phyloP scores from a whole-genome alignment of 2,113 vertebrate species.

The Gallinago paraguaiae region DNA sequence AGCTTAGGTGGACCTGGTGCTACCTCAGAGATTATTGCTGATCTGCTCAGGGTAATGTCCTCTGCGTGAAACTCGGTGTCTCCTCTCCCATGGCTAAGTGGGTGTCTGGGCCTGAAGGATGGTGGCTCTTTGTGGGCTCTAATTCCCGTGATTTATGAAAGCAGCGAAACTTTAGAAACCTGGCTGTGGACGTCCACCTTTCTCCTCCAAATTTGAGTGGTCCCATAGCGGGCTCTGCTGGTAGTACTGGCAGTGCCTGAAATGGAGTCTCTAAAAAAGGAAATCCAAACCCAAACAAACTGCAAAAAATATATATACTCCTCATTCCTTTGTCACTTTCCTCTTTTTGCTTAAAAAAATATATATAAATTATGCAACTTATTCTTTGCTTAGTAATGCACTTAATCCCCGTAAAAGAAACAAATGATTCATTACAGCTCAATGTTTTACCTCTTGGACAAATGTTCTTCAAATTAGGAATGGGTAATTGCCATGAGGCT shows the following conservation, averaged over 20 bases:
- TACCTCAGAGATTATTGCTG: not conserved
- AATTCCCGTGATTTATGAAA: not conserved
- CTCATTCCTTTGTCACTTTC: conserved; percentile 22
- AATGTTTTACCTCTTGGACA: conserved; percentile 52
- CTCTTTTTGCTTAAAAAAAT: not conserved
- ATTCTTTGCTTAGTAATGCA: conserved; percentile 44
- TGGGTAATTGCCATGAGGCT: conserved; percentile 70
- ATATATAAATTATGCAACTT: conserved; percentile 34
- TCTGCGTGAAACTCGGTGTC: fast-evolving
- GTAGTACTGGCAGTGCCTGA: conserved; percentile 25
- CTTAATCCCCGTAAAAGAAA: conserved; percentile 71
- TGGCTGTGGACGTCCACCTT: conserved; percentile 23
- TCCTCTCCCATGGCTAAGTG: not conserved
- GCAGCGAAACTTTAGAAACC: not conserved
- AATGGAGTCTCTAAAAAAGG: not conserved
- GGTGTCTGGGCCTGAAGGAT: not conserved
- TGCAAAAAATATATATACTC: not conserved
- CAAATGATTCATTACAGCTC: conserved; percentile 68
- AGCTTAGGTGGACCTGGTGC: not conserved
- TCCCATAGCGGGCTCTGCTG: conserved; percentile 60
- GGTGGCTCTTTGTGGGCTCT: not conserved
- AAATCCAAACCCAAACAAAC: not conserved
- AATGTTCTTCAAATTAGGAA: conserved; percentile 69
- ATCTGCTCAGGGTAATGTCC: not conserved
- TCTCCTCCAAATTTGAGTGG: conserved; percentile 41